Evolutionary conservation across 2,888 invertebrate species (phyloP).

Genomic region (Xestoiulus laeticollis): DNA sequence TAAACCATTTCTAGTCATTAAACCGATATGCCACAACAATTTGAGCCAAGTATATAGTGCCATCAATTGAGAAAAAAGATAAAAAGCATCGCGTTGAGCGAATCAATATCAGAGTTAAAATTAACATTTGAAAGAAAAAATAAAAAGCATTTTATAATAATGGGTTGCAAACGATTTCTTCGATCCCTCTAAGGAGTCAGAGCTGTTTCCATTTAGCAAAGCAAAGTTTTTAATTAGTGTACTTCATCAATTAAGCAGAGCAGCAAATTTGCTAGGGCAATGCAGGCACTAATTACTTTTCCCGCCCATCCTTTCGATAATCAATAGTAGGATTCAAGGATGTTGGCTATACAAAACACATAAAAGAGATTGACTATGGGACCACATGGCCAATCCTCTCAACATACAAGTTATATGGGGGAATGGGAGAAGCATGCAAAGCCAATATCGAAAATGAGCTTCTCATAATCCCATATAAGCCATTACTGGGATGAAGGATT

Average conservation of each 20-base stretch:
- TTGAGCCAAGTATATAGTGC: too few relatives aligned
- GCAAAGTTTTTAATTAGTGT: not conserved
- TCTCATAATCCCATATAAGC: not conserved
- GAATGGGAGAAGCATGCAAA: too few relatives aligned
- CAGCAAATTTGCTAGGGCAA: not conserved
- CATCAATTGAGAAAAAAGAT: too few relatives aligned
- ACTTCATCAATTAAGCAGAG: not conserved
- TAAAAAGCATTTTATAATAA: too few relatives aligned
- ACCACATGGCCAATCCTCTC: not conserved
- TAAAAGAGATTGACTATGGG: not conserved
- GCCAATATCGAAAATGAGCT: not conserved
- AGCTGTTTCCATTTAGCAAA: not conserved
- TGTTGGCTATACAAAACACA: not conserved
- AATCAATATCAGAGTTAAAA: too few relatives aligned
- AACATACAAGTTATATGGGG: not conserved
- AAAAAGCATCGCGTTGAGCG: too few relatives aligned
- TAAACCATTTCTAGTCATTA: too few relatives aligned
- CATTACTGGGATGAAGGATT: not conserved
- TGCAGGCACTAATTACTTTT: not conserved
- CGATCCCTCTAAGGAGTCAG: not conserved
- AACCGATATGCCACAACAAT: too few relatives aligned
- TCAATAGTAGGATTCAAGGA: not conserved
- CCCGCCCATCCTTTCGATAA: not conserved
- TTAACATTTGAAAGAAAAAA: too few relatives aligned
- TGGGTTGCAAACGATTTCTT: too few relatives aligned